These are phyloP conservation scores for Larimichthys polyactis DNA, from an alignment of 2,113 vertebrate genomes.

Conservation along the genomic window DNA sequence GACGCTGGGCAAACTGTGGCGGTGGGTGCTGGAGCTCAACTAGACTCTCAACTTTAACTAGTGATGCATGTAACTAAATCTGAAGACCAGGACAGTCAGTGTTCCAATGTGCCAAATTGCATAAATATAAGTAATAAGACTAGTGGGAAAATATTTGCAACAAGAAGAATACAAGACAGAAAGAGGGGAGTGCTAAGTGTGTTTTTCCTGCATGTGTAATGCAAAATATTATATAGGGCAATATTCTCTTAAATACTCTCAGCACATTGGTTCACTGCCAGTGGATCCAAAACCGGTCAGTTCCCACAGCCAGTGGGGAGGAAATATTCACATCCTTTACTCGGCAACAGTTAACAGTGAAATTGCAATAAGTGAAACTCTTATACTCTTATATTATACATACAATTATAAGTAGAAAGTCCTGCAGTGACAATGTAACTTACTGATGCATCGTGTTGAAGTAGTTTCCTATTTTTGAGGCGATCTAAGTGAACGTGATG, in stretches of 20 bases:
- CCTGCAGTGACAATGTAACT: neutral
- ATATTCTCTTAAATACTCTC: neutral
- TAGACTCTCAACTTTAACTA: neutral
- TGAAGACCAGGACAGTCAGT: neutral
- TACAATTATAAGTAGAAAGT: neutral
- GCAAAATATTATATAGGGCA: neutral
- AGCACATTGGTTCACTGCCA: neutral
- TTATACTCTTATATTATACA: too few species aligned
- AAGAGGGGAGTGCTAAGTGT: neutral
- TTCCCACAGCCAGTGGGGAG: neutral
- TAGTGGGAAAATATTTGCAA: neutral
- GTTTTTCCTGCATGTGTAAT: neutral
- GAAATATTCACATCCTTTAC: neutral
- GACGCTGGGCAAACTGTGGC: conserved; percentile 93
- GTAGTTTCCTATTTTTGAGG: too few species aligned
- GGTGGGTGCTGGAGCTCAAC: conserved; percentile 80
- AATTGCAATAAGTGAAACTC: too few species aligned
- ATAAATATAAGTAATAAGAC: neutral
- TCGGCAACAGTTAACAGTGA: too few species aligned
- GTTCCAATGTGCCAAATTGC: neutral
- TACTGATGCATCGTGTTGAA: too few species aligned
- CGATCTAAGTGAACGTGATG: too few species aligned
- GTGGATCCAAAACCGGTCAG: neutral
- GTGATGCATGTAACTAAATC: neutral
- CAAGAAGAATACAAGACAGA: too few species aligned